phyloP scores from a whole-genome alignment of 1,140 invertebrate species.

The Drosophila pseudoobscura region DNA sequence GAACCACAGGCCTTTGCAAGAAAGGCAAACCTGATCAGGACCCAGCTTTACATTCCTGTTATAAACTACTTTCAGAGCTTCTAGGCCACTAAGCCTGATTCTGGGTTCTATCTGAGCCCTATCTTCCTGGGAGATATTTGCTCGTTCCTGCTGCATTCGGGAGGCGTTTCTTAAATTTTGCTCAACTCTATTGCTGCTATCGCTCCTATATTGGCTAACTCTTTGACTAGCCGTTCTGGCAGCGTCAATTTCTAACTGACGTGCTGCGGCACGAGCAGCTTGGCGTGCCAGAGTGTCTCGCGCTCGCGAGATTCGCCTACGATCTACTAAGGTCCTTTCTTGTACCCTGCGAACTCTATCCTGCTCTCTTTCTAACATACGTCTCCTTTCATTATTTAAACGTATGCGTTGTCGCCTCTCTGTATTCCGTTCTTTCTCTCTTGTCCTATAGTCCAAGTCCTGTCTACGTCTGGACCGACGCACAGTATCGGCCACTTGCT shows the following conservation, averaged over 20 bases:
- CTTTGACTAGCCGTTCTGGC: background rate
- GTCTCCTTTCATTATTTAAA: background rate
- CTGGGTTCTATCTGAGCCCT: background rate
- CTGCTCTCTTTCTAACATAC: background rate
- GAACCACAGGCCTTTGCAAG: too few species aligned
- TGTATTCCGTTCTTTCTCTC: too few species aligned
- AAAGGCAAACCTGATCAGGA: background rate
- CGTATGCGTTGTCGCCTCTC: too few species aligned
- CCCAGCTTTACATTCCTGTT: background rate
- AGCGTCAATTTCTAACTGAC: too few species aligned
- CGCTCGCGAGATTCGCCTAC: background rate
- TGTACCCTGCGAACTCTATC: background rate
- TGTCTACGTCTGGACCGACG: too few species aligned
- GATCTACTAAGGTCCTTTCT: background rate
- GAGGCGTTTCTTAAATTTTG: background rate
- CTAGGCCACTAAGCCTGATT: background rate
- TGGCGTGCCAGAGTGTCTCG: background rate
- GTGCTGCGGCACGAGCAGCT: too few species aligned
- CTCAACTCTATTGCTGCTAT: background rate
- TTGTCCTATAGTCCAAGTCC: too few species aligned
- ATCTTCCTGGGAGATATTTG: constrained; percentile 1
- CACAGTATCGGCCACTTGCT: too few species aligned
- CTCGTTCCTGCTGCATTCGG: background rate
- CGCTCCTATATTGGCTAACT: background rate
- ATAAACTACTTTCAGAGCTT: background rate